Percentiles rank a stretch among this genome's conserved stretches.
phyloP scores from a whole-genome alignment of 2,888 invertebrate genomes.

The Platycnemis pennipes region DNA sequence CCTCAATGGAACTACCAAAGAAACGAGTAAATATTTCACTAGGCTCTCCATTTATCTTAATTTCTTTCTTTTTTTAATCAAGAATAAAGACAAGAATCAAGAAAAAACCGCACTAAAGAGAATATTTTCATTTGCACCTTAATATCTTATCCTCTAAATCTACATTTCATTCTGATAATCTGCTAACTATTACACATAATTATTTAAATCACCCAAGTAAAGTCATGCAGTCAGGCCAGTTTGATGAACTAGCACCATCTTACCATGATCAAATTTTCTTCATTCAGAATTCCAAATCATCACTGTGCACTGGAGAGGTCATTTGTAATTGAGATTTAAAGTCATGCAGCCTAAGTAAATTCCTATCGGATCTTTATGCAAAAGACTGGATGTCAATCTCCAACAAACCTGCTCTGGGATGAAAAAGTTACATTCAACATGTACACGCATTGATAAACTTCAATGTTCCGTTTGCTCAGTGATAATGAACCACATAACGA shows the following conservation, averaged over 20 bases:
- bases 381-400: background rate
- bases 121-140: background rate
- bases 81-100: background rate
- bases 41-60: too few relatives aligned
- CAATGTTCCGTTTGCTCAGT: background rate
- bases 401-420: conserved; percentile 11
- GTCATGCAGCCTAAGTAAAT: conserved; percentile 2
- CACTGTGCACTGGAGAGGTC: background rate
- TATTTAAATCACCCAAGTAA: background rate
- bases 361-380: background rate
- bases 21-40: too few relatives aligned
- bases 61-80: too few relatives aligned
- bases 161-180: background rate
- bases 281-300: background rate
- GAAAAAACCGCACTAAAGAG: background rate
- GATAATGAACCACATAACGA: too few relatives aligned
- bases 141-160: background rate
- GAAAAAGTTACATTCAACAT: background rate
- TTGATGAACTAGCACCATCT: background rate
- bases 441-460: background rate
- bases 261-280: background rate
- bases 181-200: background rate
- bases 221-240: background rate
- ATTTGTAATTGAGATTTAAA: background rate
- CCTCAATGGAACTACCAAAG: too few relatives aligned